Base-by-base conservation (phyloP, 2,888 invertebrate genomes). In the Cyrtodaria siliqua region DNA sequence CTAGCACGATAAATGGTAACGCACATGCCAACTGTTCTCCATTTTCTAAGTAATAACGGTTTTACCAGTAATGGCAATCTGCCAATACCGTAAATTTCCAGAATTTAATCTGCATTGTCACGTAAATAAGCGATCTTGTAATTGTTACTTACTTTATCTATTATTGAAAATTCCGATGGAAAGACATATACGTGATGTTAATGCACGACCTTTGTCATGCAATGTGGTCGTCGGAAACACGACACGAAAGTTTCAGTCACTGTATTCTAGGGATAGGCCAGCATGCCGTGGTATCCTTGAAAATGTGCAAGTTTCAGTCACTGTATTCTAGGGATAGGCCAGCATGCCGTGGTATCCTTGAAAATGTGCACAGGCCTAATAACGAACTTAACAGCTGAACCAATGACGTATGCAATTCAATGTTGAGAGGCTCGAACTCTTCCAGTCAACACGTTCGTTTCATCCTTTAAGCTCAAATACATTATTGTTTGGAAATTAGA, bases 131-230 rank as follows among this genome's bases (percentile, higher is more conserved):
- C 68, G 69, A 72, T 76, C 59, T 53, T 67, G 71, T 71, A 67
- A 72, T 72, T 73, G 72, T 78, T 78, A 52, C 78, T 73, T 55
- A 64, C 60, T 66, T 72, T 78, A 78, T 76, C 70, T 76, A 66
- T 76, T 71, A 76, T 71, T 67, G 53, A 68, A 53, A 50, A 27
- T 53, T n/a, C 38, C 49, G 67, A 67, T 67, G 57, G 57, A 50
- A 33, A 57, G 50, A 33, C 49, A n/a, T 59, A 49, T 49, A 57
- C 56, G 67, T 67, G 33, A 18, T 8, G 26, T 59, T 47, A 50
- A 57, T 38, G 49, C 50, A 59, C 57, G 50, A 38, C 47, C 57
- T 16, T 33, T 26, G 52, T 38, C 64, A 64, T 64, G 64, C 64
- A 47, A 64, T 29, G 18, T 1, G 20, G 24, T 24, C 2, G 29